Base-by-base conservation (phyloP, 2,888 invertebrate species). In the Caenorhabditis sp. region DNA sequence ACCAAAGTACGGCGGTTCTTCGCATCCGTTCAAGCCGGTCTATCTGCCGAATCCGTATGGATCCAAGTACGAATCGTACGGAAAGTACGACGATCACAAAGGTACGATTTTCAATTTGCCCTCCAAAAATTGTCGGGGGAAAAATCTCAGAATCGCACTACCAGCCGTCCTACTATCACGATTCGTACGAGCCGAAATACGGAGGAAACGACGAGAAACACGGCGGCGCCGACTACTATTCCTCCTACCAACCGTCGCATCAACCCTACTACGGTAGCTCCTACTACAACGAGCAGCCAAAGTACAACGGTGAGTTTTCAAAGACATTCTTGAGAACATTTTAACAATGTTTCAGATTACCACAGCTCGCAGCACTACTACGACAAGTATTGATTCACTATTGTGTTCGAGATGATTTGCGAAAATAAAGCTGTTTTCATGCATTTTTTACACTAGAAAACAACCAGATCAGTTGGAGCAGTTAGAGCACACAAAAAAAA, bases 41-140 rank as follows among this genome's bases (percentile, higher is more conserved):
- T 66, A 65, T 17, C 26, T 73, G n/a, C n/a, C n/a, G 59, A 73
- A 59, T 39, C 73, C 65, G 22, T 73, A 73, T 39, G 73, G 65
- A 39, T 59, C 59, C 8, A 73, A 73, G 24, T 73, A 73, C 46
- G 73, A 66, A n/a, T 35, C 50, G 2, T 65, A 73, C 41, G 65
- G 65, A 39, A 65, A 73, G 22, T 55, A 65, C n/a, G 61, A 71
- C 30, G 62, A 71, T 24, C 59, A 70, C 17, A 70, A 70, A 43
- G 68, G 68, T 68, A 9, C 9, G 4, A 7, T 9, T 2, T 9
- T 7, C 9, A 3, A 9, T 2, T 35, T 35, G 35, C 35, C 11
- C 13, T 13, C 35, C 4, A 35, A 35, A 35, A 9, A 35, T 9
- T 9, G 6, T 7, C n/a, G n/a, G n/a, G n/a, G n/a, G n/a, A n/a